Percentiles rank a stretch among this genome's conserved stretches.
These are phyloP conservation scores for Callyntrura guangdongensis DNA, from an alignment of 2,888 invertebrate genomes.

Conservation along the genomic window DNA sequence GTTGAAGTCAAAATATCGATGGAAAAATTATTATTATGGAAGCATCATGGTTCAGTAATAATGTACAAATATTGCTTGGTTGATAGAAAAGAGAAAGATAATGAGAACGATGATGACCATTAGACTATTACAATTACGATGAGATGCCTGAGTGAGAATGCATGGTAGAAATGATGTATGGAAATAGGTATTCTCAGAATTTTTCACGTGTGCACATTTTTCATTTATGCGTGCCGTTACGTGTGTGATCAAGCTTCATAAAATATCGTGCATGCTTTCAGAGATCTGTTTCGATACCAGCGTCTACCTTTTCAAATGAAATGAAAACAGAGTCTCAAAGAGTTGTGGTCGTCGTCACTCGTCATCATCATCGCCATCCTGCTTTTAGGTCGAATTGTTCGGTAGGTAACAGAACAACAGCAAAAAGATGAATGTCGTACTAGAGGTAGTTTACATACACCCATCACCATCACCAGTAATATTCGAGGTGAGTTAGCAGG, in stretches of 20 bases:
- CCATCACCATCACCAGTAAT: background rate
- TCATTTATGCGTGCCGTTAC: constrained; percentile 2
- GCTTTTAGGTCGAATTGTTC: too few species aligned
- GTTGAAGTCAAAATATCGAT: background rate
- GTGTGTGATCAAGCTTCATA: background rate
- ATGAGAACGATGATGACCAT: background rate
- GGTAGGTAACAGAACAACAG: background rate
- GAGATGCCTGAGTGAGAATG: too few species aligned
- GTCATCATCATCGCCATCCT: too few species aligned
- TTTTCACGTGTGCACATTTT: constrained; percentile 3
- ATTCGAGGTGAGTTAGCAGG: background rate
- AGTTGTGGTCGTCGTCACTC: background rate
- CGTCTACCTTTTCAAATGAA: background rate
- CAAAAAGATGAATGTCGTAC: background rate
- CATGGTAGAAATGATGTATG: constrained; percentile 7
- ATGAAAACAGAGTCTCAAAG: background rate
- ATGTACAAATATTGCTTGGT: background rate
- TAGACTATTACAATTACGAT: too few species aligned
- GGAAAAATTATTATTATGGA: constrained; percentile 39
- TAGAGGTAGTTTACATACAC: background rate
- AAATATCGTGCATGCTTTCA: background rate
- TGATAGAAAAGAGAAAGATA: too few species aligned
- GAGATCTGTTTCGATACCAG: background rate
- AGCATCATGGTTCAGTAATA: background rate
- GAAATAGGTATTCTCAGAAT: background rate